Percentiles rank a stretch among this genome's conserved stretches.
These are phyloP conservation scores for Argyra leucocephala DNA, from an alignment of 2,888 invertebrate genomes.

Conservation along the genomic window DNA sequence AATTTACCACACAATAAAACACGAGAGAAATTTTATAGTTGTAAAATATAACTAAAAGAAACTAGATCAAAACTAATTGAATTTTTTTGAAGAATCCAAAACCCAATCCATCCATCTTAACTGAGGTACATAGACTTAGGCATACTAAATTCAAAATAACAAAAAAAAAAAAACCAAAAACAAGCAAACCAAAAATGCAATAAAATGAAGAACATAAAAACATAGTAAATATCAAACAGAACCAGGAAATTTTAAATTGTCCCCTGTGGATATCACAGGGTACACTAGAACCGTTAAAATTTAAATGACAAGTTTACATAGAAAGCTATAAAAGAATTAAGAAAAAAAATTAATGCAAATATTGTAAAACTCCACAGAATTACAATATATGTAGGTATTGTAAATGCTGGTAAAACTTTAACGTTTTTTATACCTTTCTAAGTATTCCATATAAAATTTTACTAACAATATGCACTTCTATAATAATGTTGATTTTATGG, in stretches of 20 bases:
- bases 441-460: too few species aligned
- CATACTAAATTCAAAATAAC: neutral
- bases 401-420: too few species aligned
- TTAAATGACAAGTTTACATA: neutral
- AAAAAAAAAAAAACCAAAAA: neutral
- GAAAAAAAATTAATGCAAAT: too few species aligned
- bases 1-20: neutral
- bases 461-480: too few species aligned
- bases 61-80: neutral
- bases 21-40: neutral
- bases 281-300: neutral
- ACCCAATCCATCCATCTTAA: too few species aligned
- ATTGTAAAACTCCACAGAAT: too few species aligned
- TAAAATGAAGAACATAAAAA: neutral
- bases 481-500: too few species aligned
- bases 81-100: neutral
- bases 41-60: neutral
- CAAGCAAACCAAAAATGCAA: neutral
- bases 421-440: too few species aligned
- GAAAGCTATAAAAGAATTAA: neutral
- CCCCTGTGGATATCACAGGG: constrained; percentile 2
- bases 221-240: too few species aligned
- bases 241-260: neutral
- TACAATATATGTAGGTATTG: too few species aligned
- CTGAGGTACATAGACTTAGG: too few species aligned